These are phyloP conservation scores for Pogonomyrmex californicus DNA, from an alignment of 1,140 invertebrate species.

Conservation along the genomic window DNA sequence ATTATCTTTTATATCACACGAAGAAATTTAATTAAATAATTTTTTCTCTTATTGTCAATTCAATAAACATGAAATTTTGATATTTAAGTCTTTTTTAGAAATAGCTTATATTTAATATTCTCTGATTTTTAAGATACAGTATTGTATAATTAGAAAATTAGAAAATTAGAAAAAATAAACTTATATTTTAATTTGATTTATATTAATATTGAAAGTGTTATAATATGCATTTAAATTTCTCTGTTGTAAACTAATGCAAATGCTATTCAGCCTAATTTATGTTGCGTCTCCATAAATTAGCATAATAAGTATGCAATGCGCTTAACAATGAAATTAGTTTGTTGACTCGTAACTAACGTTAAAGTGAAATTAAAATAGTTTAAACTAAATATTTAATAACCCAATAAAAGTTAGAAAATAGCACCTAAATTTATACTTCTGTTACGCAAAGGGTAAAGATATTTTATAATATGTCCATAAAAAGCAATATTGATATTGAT, in stretches of 20 bases:
- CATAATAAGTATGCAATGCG: slow-evolving; percentile 45
- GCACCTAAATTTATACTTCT: neutral
- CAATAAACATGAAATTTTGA: neutral
- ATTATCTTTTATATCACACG: neutral
- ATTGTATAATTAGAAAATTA: too few species aligned
- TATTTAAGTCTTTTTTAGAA: neutral
- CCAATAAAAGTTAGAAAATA: neutral
- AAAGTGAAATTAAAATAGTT: neutral
- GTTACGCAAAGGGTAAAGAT: neutral
- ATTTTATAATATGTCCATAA: neutral
- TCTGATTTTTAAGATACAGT: neutral
- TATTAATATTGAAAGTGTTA: slow-evolving; percentile 23
- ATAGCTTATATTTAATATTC: neutral
- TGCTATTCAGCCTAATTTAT: slow-evolving; percentile 34
- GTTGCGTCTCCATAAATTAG: slow-evolving; percentile 46
- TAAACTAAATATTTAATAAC: neutral
- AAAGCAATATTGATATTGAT: neutral
- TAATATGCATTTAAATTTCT: slow-evolving; percentile 20
- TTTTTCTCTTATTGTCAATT: neutral
- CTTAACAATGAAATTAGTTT: slow-evolving; percentile 43
- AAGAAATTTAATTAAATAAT: neutral
- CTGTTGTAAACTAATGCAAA: slow-evolving; percentile 40
- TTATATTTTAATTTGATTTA: slow-evolving; percentile 9
- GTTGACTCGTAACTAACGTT: slow-evolving; percentile 1
- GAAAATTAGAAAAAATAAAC: too few species aligned